These are phyloP conservation scores for Ditula angustiorana DNA, from an alignment of 2,888 invertebrate genomes.

Conservation along the genomic window DNA sequence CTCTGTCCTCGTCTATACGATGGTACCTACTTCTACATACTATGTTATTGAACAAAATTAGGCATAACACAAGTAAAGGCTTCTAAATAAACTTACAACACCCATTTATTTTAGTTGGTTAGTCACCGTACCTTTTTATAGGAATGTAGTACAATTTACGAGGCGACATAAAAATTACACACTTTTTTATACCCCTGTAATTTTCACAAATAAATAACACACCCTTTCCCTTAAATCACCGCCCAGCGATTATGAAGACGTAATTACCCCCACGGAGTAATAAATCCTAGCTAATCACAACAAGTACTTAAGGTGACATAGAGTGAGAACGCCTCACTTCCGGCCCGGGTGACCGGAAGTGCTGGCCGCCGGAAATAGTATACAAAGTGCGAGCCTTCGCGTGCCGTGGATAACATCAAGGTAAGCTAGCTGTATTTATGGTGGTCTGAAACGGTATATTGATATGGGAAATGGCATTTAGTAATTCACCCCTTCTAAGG, in stretches of 20 bases:
- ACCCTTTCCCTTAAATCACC: constrained; percentile 22
- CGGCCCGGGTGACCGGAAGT: constrained; percentile 37
- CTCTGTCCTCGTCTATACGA: too few relatives aligned
- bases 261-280: constrained; percentile 31
- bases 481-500: constrained; percentile 7
- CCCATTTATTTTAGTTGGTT: too few relatives aligned
- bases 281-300: constrained; percentile 38
- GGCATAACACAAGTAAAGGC: too few relatives aligned
- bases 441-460: constrained; percentile 32
- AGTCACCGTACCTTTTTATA: too few relatives aligned
- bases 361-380: constrained; percentile 35
- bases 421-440: constrained; percentile 24
- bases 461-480: constrained; percentile 33
- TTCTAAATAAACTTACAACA: too few relatives aligned
- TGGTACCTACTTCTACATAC: not conserved
- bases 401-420: constrained; percentile 28
- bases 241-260: constrained; percentile 37
- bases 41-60: too few relatives aligned
- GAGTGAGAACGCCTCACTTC: constrained; percentile 39
- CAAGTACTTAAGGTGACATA: constrained; percentile 40
- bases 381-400: constrained; percentile 40
- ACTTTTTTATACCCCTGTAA: constrained; percentile 22
- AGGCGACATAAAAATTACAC: constrained; percentile 5
- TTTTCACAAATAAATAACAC: constrained; percentile 34
- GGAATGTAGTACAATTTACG: too few relatives aligned